Evolutionary conservation across 2,113 vertebrate species (phyloP).

Genomic region (Clarias batrachus): DNA sequence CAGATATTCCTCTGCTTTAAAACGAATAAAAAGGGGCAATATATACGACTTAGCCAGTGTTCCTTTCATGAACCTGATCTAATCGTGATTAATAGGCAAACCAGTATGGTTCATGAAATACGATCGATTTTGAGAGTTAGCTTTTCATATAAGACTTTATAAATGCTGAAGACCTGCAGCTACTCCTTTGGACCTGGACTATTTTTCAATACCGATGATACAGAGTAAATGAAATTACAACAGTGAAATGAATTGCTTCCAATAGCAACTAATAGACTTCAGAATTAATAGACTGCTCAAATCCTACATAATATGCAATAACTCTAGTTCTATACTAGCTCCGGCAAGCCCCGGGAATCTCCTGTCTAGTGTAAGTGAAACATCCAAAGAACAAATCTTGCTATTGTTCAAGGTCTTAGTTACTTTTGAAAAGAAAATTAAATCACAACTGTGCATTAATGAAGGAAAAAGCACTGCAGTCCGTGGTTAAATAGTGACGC

Average conservation of each 20-base stretch:
- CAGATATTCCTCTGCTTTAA: background rate
- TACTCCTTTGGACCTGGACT: background rate
- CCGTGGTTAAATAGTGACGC: background rate
- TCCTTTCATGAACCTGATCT: background rate
- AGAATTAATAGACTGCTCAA: constrained; percentile 36
- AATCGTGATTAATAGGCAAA: constrained; percentile 31
- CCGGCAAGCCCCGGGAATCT: background rate
- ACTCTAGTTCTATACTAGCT: background rate
- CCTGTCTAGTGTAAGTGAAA: background rate
- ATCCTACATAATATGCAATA: constrained; percentile 22
- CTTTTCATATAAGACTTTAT: constrained; percentile 9
- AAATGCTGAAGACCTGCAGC: background rate
- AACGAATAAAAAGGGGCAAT: background rate
- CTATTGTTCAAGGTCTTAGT: background rate
- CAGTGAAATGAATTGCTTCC: constrained; percentile 36
- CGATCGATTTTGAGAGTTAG: constrained; percentile 2
- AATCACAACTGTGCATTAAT: background rate
- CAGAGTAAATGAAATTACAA: constrained; percentile 29
- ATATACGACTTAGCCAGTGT: no score
- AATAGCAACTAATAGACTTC: constrained; percentile 25
- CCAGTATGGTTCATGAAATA: background rate
- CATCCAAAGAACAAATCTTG: background rate
- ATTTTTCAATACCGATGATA: background rate
- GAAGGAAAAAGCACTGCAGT: background rate
- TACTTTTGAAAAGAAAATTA: background rate